These are phyloP conservation scores for Xenopus laevis DNA, from an alignment of 2,113 vertebrate genomes.

Conservation along the genomic window DNA sequence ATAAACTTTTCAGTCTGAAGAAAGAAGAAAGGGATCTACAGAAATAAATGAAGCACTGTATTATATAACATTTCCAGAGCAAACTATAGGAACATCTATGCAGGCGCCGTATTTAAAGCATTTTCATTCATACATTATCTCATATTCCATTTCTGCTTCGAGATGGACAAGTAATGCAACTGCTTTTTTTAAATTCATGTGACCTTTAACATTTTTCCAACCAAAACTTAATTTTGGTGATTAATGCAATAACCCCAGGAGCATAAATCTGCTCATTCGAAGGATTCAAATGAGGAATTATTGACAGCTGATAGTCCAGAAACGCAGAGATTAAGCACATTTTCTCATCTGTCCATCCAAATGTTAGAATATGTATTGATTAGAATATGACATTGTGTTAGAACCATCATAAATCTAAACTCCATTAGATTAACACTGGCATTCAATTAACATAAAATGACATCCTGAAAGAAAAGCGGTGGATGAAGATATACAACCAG, in stretches of 20 bases:
- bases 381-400: conserved; percentile 67
- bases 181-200: conserved; percentile 51
- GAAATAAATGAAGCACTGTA: not conserved
- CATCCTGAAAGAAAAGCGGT: conserved; percentile 60
- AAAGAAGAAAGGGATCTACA: not conserved
- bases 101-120: conserved; percentile 26
- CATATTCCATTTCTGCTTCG: conserved; percentile 30
- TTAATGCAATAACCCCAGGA: conserved; percentile 60
- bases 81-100: not conserved
- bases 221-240: conserved; percentile 72
- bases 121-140: conserved; percentile 20
- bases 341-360: conserved; percentile 67
- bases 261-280: conserved; percentile 64
- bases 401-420: conserved; percentile 70
- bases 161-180: conserved; percentile 50
- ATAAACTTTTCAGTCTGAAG: not conserved
- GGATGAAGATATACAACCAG: conserved; percentile 36
- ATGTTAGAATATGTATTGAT: conserved; percentile 68
- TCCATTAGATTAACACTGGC: conserved; percentile 72
- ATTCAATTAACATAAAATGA: conserved; percentile 74
- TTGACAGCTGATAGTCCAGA: conserved; percentile 70
- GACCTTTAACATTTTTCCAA: conserved; percentile 68
- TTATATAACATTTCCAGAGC: too few species aligned
- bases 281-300: conserved; percentile 68
- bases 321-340: conserved; percentile 60